A percentile compares a stretch with the other conserved stretches of the same genome.
These are phyloP conservation scores for Corythoichthys haematopterus DNA, from an alignment of 2,113 vertebrate genomes.

Conservation along the genomic window DNA sequence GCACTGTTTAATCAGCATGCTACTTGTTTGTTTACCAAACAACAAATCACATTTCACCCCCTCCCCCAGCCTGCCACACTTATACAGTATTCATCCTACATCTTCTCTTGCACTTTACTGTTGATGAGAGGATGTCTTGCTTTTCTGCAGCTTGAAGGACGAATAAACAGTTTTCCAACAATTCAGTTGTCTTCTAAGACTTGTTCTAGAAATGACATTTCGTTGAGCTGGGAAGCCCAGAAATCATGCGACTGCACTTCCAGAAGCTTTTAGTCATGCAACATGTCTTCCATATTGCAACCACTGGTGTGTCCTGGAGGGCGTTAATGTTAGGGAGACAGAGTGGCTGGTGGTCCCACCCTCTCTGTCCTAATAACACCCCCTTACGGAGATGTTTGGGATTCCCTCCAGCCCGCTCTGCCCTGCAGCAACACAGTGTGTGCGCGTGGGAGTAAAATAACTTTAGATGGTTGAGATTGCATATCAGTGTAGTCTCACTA, in stretches of 20 bases:
- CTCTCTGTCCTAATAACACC: constrained; percentile 24
- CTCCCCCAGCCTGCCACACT: constrained; percentile 10
- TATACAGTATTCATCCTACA: constrained; percentile 6
- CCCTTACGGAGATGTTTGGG: constrained; percentile 29
- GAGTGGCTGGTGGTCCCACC: constrained; percentile 21
- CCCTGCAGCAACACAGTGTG: constrained; percentile 29
- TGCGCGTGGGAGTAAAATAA: constrained; percentile 40
- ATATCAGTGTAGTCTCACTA: constrained; percentile 53
- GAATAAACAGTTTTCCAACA: constrained; percentile 25
- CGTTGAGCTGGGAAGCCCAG: constrained; percentile 24
- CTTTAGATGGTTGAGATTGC: constrained; percentile 46
- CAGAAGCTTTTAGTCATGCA: constrained; percentile 32
- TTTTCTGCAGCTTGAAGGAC: constrained; percentile 5
- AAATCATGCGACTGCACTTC: constrained; percentile 67
- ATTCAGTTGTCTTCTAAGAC: constrained; percentile 50
- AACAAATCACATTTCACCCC: constrained; percentile 51
- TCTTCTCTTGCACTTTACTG: constrained; percentile 44
- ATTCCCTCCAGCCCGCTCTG: constrained; percentile 11
- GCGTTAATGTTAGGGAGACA: constrained; percentile 25
- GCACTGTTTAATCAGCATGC: constrained; percentile 59
- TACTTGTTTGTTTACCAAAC: constrained; percentile 63
- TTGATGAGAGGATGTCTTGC: constrained; percentile 23
- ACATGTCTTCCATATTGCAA: not conserved
- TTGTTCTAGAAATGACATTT: constrained; percentile 63
- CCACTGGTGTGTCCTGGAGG: constrained; percentile 27